Evolutionary conservation across 2,797 vertebrate genomes (phyloP), one percentile per base, ranked within the genome.

Genomic region (Picus viridis): DNA sequence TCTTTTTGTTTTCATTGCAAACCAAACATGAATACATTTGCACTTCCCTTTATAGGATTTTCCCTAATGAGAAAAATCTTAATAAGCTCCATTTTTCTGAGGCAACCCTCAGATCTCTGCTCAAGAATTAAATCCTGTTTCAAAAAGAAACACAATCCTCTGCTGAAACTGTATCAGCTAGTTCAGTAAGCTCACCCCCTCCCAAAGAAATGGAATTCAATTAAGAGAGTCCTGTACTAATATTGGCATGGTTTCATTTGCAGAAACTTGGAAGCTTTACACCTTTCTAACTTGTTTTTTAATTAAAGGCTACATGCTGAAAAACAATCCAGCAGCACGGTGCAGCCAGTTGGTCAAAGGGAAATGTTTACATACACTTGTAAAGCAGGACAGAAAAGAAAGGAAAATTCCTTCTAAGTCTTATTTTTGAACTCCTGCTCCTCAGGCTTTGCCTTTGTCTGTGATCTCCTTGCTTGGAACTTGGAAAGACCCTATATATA

Each of bases 231-330:
- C 82, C 51, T 61, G 24, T 49, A 47, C 5, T 22, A 61, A 39
- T 1, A 0, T 39, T 54, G 18, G 8, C 5, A 29, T 14, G 17
- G 2, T 0, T 9, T 39, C 32, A 51, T 70, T 82, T 54, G 9
- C 7, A 79, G 43, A 67, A 81, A 59, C 26, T n/a, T 57, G 45
- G 29, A 59, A 45, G 27, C 2, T 84, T 79, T 73, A 67, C 18
- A 49, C 3, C 75, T 76, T 79, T 70, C 7, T 73, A 47, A 56
- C 16, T 85, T 56, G 10, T 70, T 90, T 79, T 79, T 70, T 70
- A 43, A n/a, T 34, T 39, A 78, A 88, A 79, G 39, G 65, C 29
- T 79, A 67, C 27, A 57, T 27, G 12, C 43, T 89, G 68, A 49
- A 79, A 90, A 92, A 61, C 5, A 82, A 30, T 73, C 70, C 53